Evolutionary conservation across 2,888 invertebrate species (phyloP).

Genomic region (Fabriciana adippe): DNA sequence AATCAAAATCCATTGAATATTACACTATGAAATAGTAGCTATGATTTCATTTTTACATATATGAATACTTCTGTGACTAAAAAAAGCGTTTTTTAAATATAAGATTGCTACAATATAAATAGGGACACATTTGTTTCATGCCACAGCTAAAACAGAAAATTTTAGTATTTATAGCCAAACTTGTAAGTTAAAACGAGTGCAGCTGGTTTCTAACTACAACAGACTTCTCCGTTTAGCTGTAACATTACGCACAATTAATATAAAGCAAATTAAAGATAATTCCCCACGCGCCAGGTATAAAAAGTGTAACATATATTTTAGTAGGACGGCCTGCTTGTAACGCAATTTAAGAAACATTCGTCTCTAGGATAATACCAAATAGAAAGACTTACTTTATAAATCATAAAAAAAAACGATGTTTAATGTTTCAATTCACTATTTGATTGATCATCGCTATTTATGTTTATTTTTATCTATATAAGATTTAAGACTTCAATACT

Average conservation of each 20-base stretch:
- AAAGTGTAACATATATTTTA: not conserved
- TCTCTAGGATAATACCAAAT: not conserved
- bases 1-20: too few relatives aligned
- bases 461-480: not conserved
- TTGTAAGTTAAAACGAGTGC: too few relatives aligned
- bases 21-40: too few relatives aligned
- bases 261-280: not conserved
- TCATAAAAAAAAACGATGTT: constrained; percentile 1
- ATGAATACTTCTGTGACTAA: too few relatives aligned
- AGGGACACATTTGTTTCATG: too few relatives aligned
- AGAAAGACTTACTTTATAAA: constrained; percentile 1
- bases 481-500: not conserved
- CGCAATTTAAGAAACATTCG: not conserved
- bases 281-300: not conserved
- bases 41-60: too few relatives aligned
- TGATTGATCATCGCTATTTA: not conserved
- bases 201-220: too few relatives aligned
- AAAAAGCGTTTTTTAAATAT: too few relatives aligned
- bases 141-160: too few relatives aligned
- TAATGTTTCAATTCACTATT: not conserved
- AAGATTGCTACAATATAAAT: too few relatives aligned
- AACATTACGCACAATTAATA: not conserved
- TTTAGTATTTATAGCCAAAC: too few relatives aligned
- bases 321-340: constrained; percentile 17
- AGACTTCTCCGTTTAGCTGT: too few relatives aligned